Evolutionary conservation across 2,888 invertebrate species (phyloP).

Genomic region (Melangyna quadrimaculata): DNA sequence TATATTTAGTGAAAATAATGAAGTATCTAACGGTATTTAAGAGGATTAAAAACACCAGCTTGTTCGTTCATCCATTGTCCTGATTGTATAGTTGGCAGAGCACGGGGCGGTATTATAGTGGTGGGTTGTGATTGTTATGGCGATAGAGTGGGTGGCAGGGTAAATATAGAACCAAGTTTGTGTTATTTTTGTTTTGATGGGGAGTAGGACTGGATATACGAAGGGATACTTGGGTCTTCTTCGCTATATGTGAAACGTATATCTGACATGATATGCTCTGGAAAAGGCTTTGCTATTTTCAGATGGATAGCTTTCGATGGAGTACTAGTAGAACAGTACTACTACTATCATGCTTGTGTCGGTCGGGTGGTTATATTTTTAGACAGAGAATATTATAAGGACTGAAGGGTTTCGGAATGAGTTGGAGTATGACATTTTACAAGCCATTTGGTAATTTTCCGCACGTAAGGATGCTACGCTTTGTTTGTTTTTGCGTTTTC

Average conservation of each 20-base stretch:
- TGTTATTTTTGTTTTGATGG: conserved; percentile 19
- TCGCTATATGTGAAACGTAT: conserved; percentile 17
- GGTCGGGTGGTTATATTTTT: conserved; percentile 8
- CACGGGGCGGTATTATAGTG: neutral
- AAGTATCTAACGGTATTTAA: conserved; percentile 70
- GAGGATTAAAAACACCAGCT: conserved; percentile 62
- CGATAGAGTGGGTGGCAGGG: neutral
- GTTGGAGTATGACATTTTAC: conserved; percentile 67
- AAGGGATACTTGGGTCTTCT: conserved; percentile 38
- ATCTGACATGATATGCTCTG: conserved; percentile 48
- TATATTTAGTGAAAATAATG: conserved; percentile 71
- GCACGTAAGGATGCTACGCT: conserved; percentile 62
- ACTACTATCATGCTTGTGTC: neutral
- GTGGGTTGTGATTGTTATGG: neutral
- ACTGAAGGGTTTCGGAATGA: neutral
- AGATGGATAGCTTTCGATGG: conserved; percentile 12
- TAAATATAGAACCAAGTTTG: neutral
- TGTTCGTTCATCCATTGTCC: conserved; percentile 18
- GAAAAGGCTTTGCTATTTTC: conserved; percentile 62
- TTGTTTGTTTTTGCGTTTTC: conserved; percentile 41
- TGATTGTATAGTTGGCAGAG: neutral
- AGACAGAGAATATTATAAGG: no score
- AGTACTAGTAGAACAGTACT: neutral
- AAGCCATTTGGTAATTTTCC: conserved; percentile 70
- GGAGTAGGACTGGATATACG: conserved; percentile 9